Conservation (phyloP, 2,113 vertebrate genomes). For the Varanus komodoensis region DNA sequence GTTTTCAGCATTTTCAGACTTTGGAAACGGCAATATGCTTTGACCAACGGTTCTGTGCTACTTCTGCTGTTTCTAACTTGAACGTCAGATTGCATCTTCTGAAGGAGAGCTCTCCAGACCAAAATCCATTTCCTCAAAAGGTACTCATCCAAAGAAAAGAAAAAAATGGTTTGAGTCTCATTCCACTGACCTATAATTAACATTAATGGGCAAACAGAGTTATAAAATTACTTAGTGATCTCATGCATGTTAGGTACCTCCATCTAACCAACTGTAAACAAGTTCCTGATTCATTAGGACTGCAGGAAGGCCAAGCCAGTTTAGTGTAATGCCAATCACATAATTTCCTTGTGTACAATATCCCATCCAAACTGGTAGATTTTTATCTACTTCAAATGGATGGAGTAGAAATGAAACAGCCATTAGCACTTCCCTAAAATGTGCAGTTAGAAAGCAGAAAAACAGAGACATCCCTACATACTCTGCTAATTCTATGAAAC, state of each 20-base stretch:
- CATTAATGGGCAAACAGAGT: slow-evolving; percentile 2
- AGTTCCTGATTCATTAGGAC: not conserved
- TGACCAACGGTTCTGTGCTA: not conserved
- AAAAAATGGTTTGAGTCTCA: not conserved
- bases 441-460: not conserved
- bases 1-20: not conserved
- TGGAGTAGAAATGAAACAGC: not conserved
- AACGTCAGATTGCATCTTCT: not conserved
- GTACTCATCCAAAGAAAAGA: not conserved
- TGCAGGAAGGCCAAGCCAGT: not conserved
- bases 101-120: not conserved
- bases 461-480: not conserved
- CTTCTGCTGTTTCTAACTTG: accelerated
- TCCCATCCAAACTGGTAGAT: not conserved
- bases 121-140: not conserved
- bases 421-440: not conserved
- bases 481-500: not conserved
- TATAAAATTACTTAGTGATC: not conserved
- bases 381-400: not conserved
- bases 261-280: not conserved
- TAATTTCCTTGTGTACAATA: slow-evolving; percentile 10
- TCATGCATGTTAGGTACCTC: not conserved
- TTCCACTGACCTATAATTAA: slow-evolving; percentile 8
- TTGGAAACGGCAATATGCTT: not conserved
- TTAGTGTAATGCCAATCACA: slow-evolving; percentile 5